Percentiles rank a stretch among this genome's conserved stretches.
Evolutionary conservation across 2,113 vertebrate species (phyloP).

Genomic region (Alectura lathami): DNA sequence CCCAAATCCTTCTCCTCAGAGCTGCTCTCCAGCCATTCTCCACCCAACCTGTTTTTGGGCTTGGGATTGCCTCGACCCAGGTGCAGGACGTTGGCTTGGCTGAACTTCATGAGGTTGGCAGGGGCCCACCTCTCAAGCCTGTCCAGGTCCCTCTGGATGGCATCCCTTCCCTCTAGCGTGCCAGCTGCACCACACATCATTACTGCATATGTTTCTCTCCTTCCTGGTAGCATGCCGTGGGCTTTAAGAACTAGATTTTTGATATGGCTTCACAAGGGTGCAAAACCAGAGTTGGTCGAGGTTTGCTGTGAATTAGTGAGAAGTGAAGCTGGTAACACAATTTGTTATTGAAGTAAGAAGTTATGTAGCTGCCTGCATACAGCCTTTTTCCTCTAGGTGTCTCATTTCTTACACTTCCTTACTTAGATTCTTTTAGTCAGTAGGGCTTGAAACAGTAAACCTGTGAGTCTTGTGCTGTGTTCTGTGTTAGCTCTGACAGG

Average conservation of each 20-base stretch:
- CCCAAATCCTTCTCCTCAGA: no score
- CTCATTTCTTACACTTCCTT: background rate
- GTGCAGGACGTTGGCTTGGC: no score
- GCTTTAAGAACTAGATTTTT: background rate
- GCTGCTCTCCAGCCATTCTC: no score
- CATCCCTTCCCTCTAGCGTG: no score
- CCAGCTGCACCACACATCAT: no score
- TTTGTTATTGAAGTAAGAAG: background rate
- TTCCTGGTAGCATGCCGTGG: background rate
- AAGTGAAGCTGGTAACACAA: background rate
- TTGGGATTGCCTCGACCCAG: no score
- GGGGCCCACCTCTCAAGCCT: no score
- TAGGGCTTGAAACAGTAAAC: background rate
- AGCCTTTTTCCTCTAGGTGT: background rate
- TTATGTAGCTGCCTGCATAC: background rate
- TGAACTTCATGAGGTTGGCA: no score
- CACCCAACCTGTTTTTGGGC: no score
- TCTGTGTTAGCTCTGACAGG: background rate
- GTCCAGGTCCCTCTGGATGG: no score
- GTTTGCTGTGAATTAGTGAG: background rate
- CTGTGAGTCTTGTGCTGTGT: background rate
- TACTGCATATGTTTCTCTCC: background rate
- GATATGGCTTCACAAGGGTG: background rate
- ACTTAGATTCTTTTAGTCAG: background rate
- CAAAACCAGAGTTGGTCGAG: background rate